Conservation (phyloP, 2,113 vertebrate genomes). For the Tragelaphus buxtoni region DNA sequence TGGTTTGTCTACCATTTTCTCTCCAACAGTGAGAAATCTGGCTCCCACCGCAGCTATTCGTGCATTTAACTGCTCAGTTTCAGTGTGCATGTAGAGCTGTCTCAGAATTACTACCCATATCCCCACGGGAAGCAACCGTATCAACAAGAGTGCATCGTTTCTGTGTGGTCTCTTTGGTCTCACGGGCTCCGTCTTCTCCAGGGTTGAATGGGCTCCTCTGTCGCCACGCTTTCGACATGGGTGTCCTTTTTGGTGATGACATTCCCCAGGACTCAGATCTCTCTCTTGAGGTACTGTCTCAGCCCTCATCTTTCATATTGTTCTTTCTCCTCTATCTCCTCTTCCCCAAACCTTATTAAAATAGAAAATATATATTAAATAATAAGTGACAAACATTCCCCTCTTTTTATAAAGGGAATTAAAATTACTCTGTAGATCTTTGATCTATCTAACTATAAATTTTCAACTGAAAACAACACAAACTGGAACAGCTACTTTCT, state of each 20-base stretch:
- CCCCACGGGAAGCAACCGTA: not conserved
- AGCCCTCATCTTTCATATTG: not conserved
- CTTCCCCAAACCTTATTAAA: not conserved
- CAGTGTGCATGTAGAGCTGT: not conserved
- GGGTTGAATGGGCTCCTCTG: too few species aligned
- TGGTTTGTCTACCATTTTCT: not conserved
- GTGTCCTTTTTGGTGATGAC: not conserved
- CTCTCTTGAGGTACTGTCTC: not conserved
- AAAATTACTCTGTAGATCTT: not conserved
- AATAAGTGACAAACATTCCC: not conserved
- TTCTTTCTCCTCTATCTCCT: not conserved
- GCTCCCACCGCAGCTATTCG: not conserved
- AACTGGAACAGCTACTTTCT: not conserved
- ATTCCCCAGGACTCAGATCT: not conserved
- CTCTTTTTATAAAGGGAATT: not conserved
- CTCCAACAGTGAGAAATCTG: not conserved
- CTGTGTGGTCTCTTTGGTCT: not conserved
- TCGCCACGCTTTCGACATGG: accelerated
- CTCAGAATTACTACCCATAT: not conserved
- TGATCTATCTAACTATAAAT: not conserved
- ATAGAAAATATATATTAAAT: not conserved
- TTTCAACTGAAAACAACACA: not conserved
- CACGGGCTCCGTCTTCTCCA: not conserved
- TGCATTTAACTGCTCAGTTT: not conserved
- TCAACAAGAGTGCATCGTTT: accelerated